Evolutionary conservation across 1,140 invertebrate genomes (phyloP), one percentile per base, ranked within the genome.

Genomic region (Cephus cinctus): DNA sequence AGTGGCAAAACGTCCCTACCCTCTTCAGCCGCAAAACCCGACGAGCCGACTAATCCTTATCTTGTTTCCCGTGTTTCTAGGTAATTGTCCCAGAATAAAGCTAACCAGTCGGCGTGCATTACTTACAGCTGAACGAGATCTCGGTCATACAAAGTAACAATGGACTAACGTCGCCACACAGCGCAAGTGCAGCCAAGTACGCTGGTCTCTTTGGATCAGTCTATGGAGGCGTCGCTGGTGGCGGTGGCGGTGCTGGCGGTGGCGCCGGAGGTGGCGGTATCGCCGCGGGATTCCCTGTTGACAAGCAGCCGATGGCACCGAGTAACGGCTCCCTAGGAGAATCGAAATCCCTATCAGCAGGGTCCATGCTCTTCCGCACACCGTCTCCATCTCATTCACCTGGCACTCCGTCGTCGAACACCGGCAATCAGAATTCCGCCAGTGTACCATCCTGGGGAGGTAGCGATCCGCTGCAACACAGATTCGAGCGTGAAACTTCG

Each of bases 121-220:
- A 41, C 16, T 76, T 77, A 46, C 72, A 84, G 77, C 72, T 84
- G 69, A 85, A 83, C 66, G 82, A 84, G 69, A 83, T 85, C 48
- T 81, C 81, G 47, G 81, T 83, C 43, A 83, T 84, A 25, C 83
- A 84, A 60, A 76, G 73, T 51, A 77, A 71, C 57, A 79, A 78
- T 43, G 73, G 75, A 6, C 48, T 75, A 12, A 15, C n/a, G 43
- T 67, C 68, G 31, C 53, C 61, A n/a, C 65, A 73, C 51, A 65
- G 68, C 27, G 62, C 69, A 36, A 54, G 57, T 52, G 60, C 68
- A 14, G 65, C 55, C 34, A 77, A 77, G 47, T 74, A 76, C 63
- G 71, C 77, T 5, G 75, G 70, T 14, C 54, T 73, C n/a, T 75
- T 71, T 34, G 69, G 71, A 21, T 72, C 68, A 38, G 62, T 69